Base-by-base conservation (phyloP, 2,797 vertebrate species). In the Calcarius lapponicus region DNA sequence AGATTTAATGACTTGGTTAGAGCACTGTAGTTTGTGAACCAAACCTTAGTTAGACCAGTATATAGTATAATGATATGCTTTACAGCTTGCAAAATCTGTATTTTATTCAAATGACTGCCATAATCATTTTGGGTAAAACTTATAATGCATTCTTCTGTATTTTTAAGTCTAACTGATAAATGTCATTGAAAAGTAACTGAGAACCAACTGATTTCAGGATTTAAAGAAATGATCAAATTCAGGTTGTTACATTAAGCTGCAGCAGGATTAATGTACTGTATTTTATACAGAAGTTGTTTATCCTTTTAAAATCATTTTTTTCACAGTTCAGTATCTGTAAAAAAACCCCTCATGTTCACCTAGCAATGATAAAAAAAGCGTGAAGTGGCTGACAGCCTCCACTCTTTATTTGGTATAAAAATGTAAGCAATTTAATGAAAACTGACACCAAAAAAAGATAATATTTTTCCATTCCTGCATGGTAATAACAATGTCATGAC, bases 1-100 rank as follows among this genome's bases (percentile, higher is more conserved):
- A 98, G 98, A 98, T 98, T 99, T 99, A 99, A 99, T 98, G 99
- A 98, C 99, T 99, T 99, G 98, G 98, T 98, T 98, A 98, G 98
- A 98, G 98, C 96, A 97, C 98, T 97, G 97, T 97, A 98, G 97
- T 98, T 98, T 98, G 98, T 98, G 97, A 98, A 98, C 98, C 98
- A 98, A 98, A 98, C 98, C 98, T 98, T 98, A 97, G 98, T 98
- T 98, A 98, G 97, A 97, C 98, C 97, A 98, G 98, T 98, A 98
- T 98, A 97, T 97, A 98, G 98, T 98, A 97, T 95, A 98, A 99
- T 98, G 98, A 99, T 99, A 98, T 98, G 98, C 98, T 98, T 99
- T 99, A 99, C 98, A 98, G 98, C 98, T 98, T 98, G 97, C 97
- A 98, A 98, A 99, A 98, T 98, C 98, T 98, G 98, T 98, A 98